phyloP scores from a whole-genome alignment of 1,140 invertebrate genomes.

The Prorops nasuta region DNA sequence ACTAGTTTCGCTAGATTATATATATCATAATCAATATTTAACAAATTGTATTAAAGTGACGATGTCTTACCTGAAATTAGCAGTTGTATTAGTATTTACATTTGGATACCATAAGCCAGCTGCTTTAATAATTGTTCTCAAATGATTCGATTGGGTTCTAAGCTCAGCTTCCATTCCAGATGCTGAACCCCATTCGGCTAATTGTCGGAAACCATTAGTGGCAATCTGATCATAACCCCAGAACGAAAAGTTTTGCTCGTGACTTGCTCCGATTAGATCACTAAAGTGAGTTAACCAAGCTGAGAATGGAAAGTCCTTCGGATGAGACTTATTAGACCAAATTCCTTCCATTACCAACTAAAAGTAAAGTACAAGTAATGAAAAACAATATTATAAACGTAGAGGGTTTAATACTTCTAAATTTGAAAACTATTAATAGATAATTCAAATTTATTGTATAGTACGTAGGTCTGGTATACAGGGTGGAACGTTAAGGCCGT shows the following conservation, averaged over 20 bases:
- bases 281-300: slow-evolving; percentile 95
- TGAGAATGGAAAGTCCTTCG: slow-evolving; percentile 92
- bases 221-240: slow-evolving; percentile 92
- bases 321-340: slow-evolving; percentile 95
- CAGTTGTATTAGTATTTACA: slow-evolving; percentile 83
- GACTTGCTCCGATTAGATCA: slow-evolving; percentile 94
- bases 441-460: too few relatives aligned
- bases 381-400: not conserved
- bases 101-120: slow-evolving; percentile 91
- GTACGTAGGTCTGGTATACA: too few relatives aligned
- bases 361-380: slow-evolving; percentile 23
- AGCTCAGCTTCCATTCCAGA: slow-evolving; percentile 90
- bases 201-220: slow-evolving; percentile 86
- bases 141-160: slow-evolving; percentile 72
- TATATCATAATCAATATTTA: too few relatives aligned
- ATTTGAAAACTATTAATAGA: too few relatives aligned
- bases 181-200: slow-evolving; percentile 93
- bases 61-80: slow-evolving; percentile 74
- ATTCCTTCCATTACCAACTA: slow-evolving; percentile 91
- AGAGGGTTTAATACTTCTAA: not conserved
- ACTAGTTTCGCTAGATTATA: too few relatives aligned
- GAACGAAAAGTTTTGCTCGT: slow-evolving; percentile 86
- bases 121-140: slow-evolving; percentile 94
- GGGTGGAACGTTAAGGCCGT: too few relatives aligned
- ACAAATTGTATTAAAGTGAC: too few relatives aligned